phyloP scores from a whole-genome alignment of 2,113 vertebrate species.

The Naja naja region DNA sequence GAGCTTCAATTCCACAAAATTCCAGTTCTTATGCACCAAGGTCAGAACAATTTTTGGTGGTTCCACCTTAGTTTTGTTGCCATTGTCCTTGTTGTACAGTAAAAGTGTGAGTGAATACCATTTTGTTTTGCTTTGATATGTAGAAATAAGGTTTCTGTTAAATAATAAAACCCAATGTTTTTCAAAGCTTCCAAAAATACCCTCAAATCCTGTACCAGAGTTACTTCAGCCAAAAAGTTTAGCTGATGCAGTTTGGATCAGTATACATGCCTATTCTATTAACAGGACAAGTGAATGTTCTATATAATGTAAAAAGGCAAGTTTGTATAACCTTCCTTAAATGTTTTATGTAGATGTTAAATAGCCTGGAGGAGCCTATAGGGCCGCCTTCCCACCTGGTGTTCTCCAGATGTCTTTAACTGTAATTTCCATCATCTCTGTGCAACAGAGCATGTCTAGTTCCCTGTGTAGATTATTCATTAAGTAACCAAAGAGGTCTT shows the following conservation, averaged over 20 bases:
- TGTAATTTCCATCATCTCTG: not conserved
- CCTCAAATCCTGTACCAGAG: slow-evolving; percentile 48
- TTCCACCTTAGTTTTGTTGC: slow-evolving; percentile 38
- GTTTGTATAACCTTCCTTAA: not conserved
- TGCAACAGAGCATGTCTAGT: not conserved
- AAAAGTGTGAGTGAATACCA: slow-evolving; percentile 39
- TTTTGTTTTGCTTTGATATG: slow-evolving; percentile 46
- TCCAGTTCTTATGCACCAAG: slow-evolving; percentile 55
- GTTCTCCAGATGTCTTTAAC: not conserved
- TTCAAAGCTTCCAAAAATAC: slow-evolving; percentile 64
- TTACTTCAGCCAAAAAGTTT: slow-evolving; percentile 46
- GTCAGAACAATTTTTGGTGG: slow-evolving; percentile 45
- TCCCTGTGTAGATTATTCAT: not conserved
- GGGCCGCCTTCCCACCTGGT: not conserved
- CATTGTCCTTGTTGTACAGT: slow-evolving; percentile 41
- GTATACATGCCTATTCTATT: slow-evolving; percentile 35
- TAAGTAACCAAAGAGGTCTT: not conserved
- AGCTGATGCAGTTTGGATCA: slow-evolving; percentile 46
- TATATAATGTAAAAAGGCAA: not conserved
- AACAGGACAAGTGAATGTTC: not conserved
- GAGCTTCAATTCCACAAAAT: slow-evolving; percentile 55
- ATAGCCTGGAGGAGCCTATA: not conserved
- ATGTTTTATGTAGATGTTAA: not conserved
- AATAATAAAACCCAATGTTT: slow-evolving; percentile 55
- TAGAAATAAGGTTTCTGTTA: slow-evolving; percentile 54